Base-by-base conservation (phyloP, 2,113 vertebrate genomes). In the Gallinago media region DNA sequence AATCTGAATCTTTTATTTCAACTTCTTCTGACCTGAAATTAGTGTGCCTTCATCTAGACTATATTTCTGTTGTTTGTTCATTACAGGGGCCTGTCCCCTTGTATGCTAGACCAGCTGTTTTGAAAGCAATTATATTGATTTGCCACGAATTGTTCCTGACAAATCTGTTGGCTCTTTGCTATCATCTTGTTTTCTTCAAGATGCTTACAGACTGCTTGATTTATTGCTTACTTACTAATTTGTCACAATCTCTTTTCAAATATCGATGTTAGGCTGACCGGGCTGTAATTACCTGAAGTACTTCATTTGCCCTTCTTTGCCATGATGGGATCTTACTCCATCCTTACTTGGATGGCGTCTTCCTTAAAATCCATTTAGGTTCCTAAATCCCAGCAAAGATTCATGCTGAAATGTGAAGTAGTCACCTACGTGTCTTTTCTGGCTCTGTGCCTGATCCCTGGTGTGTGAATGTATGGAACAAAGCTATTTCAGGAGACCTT, bases 101-200 rank as follows among this genome's bases (percentile, higher is more conserved):
- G 5, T 62, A 26, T 0, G 8, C 72, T 58, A 50, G 49, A 62
- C 88, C 83, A 94, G 83, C 91, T 88, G 2, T 71, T 92, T 89
- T 66, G 83, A 95, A 94, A 77, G n/a, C 18, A 86, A 34, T 86
- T 80, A 23, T 63, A 96, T 94, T 84, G 79, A 95, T 91, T 92
- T 74, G 38, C 32, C 59, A 59, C 63, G 9, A 88, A 80, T 80
- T 77, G 36, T 38, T 90, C 36, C 59, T 86, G 83, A 74, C 22
- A 84, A 81, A 81, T 44, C 71, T 16, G 36, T 88, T 73, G 55
- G 16, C 22, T 73, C 18, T 90, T 54, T 85, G 31, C 85, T 90
- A 70, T 63, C 19, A 54, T 82, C 47, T 83, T 92, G 10, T 77
- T 93, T 95, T 84, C 55, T 95, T 94, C 59, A 91, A 59, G 79